Percentiles rank a stretch among this genome's conserved stretches.
phyloP scores from a whole-genome alignment of 2,888 invertebrate species.

The Mimumesa dahlbomi region DNA sequence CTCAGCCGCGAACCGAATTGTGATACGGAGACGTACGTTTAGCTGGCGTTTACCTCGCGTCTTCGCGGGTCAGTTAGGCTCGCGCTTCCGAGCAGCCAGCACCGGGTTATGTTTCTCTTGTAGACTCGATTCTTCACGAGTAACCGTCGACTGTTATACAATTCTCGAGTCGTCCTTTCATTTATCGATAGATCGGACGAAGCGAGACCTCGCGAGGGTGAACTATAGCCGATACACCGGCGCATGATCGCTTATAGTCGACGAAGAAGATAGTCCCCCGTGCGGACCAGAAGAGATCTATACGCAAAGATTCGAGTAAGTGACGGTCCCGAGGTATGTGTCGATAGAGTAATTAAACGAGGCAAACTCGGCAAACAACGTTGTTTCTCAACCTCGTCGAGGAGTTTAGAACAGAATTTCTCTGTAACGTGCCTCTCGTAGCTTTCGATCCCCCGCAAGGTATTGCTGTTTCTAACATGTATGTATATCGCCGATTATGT shows the following conservation, averaged over 20 bases:
- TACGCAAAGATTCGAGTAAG: constrained; percentile 42
- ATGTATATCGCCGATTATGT: too few relatives aligned
- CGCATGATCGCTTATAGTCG: neutral
- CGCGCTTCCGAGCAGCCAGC: constrained; percentile 77
- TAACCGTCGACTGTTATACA: too few relatives aligned
- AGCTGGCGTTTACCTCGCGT: constrained; percentile 74
- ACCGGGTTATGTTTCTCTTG: constrained; percentile 52
- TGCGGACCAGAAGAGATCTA: constrained; percentile 20
- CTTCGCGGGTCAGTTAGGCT: constrained; percentile 75
- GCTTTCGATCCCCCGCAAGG: too few relatives aligned
- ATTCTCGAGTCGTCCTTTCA: too few relatives aligned
- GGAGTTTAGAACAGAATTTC: too few relatives aligned
- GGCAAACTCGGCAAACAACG: too few relatives aligned
- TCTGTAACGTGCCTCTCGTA: too few relatives aligned
- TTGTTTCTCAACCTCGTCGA: too few relatives aligned
- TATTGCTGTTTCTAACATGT: too few relatives aligned
- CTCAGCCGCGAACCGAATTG: constrained; percentile 69
- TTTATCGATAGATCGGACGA: too few relatives aligned
- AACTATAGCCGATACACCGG: neutral
- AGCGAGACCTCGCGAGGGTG: neutral
- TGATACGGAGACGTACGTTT: constrained; percentile 71
- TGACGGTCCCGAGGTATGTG: neutral
- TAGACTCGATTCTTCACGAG: constrained; percentile 21
- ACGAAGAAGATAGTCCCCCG: constrained; percentile 20
- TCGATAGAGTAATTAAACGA: neutral